Conservation (phyloP, 2,113 vertebrate genomes). For the Plecotus auritus region DNA sequence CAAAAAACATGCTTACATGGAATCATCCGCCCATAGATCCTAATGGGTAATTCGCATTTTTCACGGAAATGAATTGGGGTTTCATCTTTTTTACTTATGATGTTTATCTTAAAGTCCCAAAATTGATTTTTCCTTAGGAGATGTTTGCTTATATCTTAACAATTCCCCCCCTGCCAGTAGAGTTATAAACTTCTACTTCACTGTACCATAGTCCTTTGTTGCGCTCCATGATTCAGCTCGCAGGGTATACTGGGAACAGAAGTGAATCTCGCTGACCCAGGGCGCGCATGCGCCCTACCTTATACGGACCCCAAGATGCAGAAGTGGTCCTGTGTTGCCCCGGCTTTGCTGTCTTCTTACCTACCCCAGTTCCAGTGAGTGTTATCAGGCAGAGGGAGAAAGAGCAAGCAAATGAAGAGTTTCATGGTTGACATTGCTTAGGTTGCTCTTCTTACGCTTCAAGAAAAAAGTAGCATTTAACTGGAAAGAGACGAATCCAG, state of each 20-base stretch:
- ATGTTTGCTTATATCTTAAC: neutral
- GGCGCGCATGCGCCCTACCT: rapidly evolving
- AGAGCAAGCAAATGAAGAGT: neutral
- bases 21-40: conserved; percentile 60
- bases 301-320: rapidly evolving
- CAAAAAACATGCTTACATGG: conserved; percentile 87
- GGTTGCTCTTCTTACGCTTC: neutral
- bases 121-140: neutral
- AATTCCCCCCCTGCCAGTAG: neutral
- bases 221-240: neutral
- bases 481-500: neutral
- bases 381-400: neutral
- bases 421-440: neutral
- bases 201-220: rapidly evolving
- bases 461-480: neutral
- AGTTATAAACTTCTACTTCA: neutral
- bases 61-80: neutral
- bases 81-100: neutral
- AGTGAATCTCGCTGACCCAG: neutral
- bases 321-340: rapidly evolving
- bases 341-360: neutral
- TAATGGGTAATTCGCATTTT: conserved; percentile 31
- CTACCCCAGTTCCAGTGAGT: neutral
- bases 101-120: neutral
- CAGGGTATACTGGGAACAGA: neutral